Percentiles rank a stretch among this genome's conserved stretches.
Evolutionary conservation across 2,113 vertebrate species (phyloP).

Genomic region (Rutilus rutilus): DNA sequence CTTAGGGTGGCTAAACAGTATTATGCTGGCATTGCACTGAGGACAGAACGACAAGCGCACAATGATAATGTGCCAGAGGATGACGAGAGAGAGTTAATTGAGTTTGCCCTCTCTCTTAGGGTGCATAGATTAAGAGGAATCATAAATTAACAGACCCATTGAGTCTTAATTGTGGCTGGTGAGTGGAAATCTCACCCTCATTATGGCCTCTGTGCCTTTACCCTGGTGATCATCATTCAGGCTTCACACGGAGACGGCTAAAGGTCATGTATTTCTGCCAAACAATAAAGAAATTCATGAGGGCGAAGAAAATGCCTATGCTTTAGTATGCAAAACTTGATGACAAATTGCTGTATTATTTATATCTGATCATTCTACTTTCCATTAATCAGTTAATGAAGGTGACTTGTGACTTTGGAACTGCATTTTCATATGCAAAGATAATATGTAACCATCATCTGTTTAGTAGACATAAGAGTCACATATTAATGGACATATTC

Average conservation of each 20-base stretch:
- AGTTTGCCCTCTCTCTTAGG: conserved; percentile 48
- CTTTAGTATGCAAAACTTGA: conserved; percentile 4
- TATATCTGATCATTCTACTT: background rate
- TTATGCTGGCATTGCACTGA: background rate
- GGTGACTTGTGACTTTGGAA: background rate
- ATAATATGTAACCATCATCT: background rate
- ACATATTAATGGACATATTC: background rate
- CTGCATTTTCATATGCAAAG: background rate
- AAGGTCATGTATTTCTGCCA: background rate
- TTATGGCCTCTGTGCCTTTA: conserved; percentile 2
- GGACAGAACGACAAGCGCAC: background rate
- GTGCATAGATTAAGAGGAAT: conserved; percentile 45
- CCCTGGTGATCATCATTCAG: conserved; percentile 3
- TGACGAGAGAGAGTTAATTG: conserved; percentile 50
- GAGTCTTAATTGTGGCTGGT: conserved; percentile 33
- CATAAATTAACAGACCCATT: conserved; percentile 42
- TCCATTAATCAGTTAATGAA: background rate
- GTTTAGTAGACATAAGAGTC: background rate
- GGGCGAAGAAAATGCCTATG: background rate
- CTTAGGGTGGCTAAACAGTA: background rate
- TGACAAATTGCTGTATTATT: background rate
- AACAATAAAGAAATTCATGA: conserved; percentile 20
- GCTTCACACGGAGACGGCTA: background rate
- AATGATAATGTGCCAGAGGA: conserved; percentile 22
- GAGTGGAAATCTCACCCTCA: background rate